phyloP scores from a whole-genome alignment of 37 sponge, comb jelly and placozoan genomes.

The Lycopodina hypogea region DNA sequence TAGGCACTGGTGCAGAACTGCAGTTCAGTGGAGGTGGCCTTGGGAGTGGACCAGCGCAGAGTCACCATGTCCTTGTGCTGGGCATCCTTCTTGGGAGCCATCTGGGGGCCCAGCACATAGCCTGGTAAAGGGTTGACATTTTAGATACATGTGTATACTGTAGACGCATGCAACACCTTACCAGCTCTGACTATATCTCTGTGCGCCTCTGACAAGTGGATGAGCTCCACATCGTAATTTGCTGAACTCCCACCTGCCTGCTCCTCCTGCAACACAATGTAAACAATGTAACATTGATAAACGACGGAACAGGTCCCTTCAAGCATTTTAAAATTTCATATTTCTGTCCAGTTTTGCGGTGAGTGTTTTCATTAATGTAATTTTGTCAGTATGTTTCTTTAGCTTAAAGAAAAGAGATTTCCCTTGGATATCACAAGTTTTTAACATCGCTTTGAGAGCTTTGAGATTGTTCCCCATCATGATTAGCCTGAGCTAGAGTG shows the following conservation, averaged over 20 bases:
- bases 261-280: conserved; percentile 72
- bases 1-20: conserved; percentile 79
- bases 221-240: conserved; percentile 90
- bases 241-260: conserved; percentile 80
- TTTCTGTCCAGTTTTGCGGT: too few relatives aligned
- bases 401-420: too few relatives aligned
- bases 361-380: too few relatives aligned
- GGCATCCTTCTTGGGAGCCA: conserved; percentile 2
- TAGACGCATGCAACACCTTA: not conserved
- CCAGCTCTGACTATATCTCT: conserved; percentile 79
- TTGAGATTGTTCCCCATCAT: too few relatives aligned
- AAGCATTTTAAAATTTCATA: too few relatives aligned
- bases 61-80: conserved; percentile 31
- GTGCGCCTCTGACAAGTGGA: conserved; percentile 72
- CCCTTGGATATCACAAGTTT: too few relatives aligned
- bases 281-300: not conserved
- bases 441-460: too few relatives aligned
- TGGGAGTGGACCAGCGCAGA: conserved; percentile 79
- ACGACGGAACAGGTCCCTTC: too few relatives aligned
- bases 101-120: conserved; percentile 12
- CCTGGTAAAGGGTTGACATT: conserved; percentile 4
- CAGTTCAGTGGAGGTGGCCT: conserved; percentile 53
- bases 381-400: too few relatives aligned
- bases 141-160: not conserved
- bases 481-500: too few relatives aligned